Evolutionary conservation across 2,113 vertebrate species (phyloP), one percentile per base, ranked within the genome.

Genomic region (Andinoacara biseriatus): DNA sequence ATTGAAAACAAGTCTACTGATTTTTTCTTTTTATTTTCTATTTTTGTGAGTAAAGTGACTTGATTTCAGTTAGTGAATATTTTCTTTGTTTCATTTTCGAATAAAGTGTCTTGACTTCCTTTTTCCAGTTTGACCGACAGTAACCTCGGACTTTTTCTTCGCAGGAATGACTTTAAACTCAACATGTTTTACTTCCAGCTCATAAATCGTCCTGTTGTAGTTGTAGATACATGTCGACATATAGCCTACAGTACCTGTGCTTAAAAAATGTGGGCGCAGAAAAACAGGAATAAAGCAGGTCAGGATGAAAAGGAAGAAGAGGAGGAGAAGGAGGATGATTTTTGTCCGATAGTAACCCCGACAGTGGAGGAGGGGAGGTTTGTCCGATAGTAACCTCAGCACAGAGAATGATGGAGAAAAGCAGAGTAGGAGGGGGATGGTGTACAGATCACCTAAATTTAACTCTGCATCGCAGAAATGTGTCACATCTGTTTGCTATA

Each of bases 341-440:
- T 26, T 90, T 96, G 95, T 78, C 94, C 91, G 90, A 94, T 69
- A 93, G 94, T 96, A 94, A 96, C 95, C 94, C 57, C 83, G 2
- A 61, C 24, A 18, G 15, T 67, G 82, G 87, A 89, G 91, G 88
- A 87, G 86, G 80, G 82, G 86, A 84, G 46, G 38, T 89, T 89
- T 96, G 94, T 78, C 94, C 94, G 94, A 95, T 89, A 95, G 95
- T 95, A 95, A 96, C 95, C 95, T 76, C 76, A 4, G 46, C 46
- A 58, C 18, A 38, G 74, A 84, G 60, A 5, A 7, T 33, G 69
- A 82, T 58, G 75, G 57, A 78, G 31, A 65, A 22, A 87, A 65
- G 69, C 83, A 74, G 76, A 26, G 43, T 57, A 58, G 74, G 62
- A 81, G 86, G 83, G 63, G 59, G 78, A 58, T 63, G 59, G 67